A percentile compares a stretch with the other conserved stretches of the same genome.
phyloP scores from a whole-genome alignment of 2,888 invertebrate genomes.

The Nasonia oneida region DNA sequence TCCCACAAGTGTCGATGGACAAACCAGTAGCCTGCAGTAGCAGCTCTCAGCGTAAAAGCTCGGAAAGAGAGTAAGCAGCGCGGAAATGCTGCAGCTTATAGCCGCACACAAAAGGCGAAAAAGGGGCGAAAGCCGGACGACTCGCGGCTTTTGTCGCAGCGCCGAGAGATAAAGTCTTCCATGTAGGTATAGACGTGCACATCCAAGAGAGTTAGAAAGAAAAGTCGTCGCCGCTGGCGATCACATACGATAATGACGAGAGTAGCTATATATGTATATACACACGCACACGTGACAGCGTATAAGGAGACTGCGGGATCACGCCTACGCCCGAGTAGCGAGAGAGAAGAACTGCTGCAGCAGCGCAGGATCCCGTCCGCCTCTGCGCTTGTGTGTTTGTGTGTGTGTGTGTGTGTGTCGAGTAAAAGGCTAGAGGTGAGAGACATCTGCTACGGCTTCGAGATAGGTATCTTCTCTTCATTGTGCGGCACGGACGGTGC shows the following conservation, averaged over 20 bases:
- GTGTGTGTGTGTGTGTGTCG: not conserved
- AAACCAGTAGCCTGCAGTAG: too few relatives aligned
- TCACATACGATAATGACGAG: not conserved
- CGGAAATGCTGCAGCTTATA: not conserved
- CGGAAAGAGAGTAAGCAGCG: not conserved
- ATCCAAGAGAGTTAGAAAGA: not conserved
- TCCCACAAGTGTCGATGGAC: too few relatives aligned
- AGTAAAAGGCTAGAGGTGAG: not conserved
- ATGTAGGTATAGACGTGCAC: not conserved
- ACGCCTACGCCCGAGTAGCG: not conserved
- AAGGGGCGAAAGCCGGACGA: not conserved
- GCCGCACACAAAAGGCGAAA: not conserved
- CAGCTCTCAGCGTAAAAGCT: too few relatives aligned
- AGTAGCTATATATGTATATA: not conserved
- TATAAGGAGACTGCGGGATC: slow-evolving; percentile 3
- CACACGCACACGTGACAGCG: not conserved
- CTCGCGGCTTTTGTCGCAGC: not conserved
- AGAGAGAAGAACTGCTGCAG: not conserved
- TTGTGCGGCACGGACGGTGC: not conserved
- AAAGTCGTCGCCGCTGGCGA: not conserved
- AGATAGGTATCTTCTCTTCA: not conserved
- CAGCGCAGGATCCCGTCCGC: not conserved
- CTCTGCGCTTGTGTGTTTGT: not conserved
- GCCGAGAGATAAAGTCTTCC: not conserved
- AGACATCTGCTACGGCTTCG: not conserved